phyloP scores from a whole-genome alignment of 2,113 vertebrate genomes.

The Apistogramma diplotaenia region DNA sequence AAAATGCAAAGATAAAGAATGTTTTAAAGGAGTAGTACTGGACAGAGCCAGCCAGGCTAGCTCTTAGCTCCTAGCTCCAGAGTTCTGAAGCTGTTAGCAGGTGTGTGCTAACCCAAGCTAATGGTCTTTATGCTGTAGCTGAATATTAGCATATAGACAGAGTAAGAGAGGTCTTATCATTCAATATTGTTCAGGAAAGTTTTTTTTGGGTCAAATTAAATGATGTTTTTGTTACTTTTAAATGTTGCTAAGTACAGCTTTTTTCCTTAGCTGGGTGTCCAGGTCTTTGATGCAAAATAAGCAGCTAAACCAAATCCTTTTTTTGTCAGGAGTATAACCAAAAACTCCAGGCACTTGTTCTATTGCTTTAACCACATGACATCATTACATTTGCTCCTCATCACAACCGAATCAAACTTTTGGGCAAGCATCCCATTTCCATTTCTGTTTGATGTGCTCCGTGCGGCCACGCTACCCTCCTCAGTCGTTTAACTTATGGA shows the following conservation, averaged over 20 bases:
- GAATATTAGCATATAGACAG: neutral
- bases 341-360: slow-evolving; percentile 52
- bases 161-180: neutral
- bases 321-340: slow-evolving; percentile 14
- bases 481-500: slow-evolving; percentile 22
- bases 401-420: slow-evolving; percentile 61
- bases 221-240: neutral
- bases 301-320: neutral
- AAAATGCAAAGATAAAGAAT: neutral
- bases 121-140: too few relatives aligned
- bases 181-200: neutral
- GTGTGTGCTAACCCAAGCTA: neutral
- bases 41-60: neutral
- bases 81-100: neutral
- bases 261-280: neutral
- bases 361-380: slow-evolving; percentile 63
- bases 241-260: neutral
- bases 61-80: too few relatives aligned
- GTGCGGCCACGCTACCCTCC: slow-evolving; percentile 21
- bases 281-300: neutral
- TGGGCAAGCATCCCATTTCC: slow-evolving; percentile 43
- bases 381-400: slow-evolving; percentile 69
- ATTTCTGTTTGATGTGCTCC: slow-evolving; percentile 28
- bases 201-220: neutral
- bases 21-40: neutral